Conservation (phyloP, 2,888 invertebrate genomes). For the Pasiphila rectangulata region DNA sequence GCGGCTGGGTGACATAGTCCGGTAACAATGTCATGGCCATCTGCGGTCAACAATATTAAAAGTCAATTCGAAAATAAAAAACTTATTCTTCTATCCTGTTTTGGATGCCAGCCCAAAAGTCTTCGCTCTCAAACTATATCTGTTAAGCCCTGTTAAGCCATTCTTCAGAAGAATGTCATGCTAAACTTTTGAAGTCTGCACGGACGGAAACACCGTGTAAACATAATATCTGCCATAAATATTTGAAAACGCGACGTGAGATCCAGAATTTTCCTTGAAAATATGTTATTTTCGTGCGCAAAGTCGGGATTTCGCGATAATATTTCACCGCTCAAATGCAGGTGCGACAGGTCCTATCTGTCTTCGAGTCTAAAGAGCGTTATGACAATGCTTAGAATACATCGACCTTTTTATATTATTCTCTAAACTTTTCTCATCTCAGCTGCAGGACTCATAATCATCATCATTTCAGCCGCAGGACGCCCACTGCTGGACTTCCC, state of each 20-base stretch:
- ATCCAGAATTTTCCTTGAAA: constrained; percentile 26
- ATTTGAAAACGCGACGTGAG: constrained; percentile 18
- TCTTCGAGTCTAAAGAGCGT: constrained; percentile 28
- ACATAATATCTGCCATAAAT: constrained; percentile 16
- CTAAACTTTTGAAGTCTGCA: background rate
- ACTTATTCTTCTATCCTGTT: too few relatives aligned
- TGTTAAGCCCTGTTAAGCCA: too few relatives aligned
- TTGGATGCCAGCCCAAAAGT: too few relatives aligned
- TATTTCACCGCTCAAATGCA: constrained; percentile 49
- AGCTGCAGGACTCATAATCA: too few relatives aligned
- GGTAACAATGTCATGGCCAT: too few relatives aligned
- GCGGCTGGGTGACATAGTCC: too few relatives aligned
- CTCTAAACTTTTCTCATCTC: too few relatives aligned
- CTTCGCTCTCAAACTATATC: too few relatives aligned
- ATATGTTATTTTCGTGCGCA: constrained; percentile 38
- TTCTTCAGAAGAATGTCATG: background rate
- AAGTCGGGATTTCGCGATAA: constrained; percentile 44
- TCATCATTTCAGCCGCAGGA: too few relatives aligned
- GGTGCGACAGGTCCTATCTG: constrained; percentile 37
- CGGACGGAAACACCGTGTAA: constrained; percentile 7
- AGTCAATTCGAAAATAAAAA: too few relatives aligned
- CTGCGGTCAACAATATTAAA: too few relatives aligned
- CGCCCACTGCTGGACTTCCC: too few relatives aligned
- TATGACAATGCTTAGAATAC: constrained; percentile 30
- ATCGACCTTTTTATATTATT: background rate